A percentile compares a stretch with the other conserved stretches of the same genome.
Evolutionary conservation across 2,888 invertebrate species (phyloP).

Genomic region (Eucera pruinosa): DNA sequence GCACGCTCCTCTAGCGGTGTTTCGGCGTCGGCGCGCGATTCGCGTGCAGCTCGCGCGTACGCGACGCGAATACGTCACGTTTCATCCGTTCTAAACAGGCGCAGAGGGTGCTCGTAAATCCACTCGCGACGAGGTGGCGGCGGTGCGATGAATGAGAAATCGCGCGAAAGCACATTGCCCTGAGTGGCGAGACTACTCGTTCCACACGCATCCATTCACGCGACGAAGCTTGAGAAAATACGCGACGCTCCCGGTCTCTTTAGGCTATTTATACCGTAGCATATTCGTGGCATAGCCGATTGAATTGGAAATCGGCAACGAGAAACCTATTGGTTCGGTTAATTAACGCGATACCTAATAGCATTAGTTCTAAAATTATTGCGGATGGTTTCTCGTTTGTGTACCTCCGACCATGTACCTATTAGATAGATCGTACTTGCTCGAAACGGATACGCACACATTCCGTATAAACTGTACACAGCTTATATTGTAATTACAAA

Average conservation of each 20-base stretch:
- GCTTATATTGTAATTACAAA: neutral
- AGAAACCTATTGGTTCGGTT: neutral
- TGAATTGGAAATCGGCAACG: neutral
- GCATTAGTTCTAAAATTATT: neutral
- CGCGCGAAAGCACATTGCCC: conserved; percentile 36
- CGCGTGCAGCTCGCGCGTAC: too few relatives aligned
- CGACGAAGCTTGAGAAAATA: too few relatives aligned
- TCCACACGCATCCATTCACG: neutral
- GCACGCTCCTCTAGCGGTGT: too few relatives aligned
- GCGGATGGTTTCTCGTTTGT: too few relatives aligned
- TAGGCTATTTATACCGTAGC: too few relatives aligned
- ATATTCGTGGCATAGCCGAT: too few relatives aligned
- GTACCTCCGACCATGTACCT: too few relatives aligned
- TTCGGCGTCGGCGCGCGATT: neutral
- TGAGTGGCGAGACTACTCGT: too few relatives aligned
- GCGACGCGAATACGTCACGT: conserved; percentile 19
- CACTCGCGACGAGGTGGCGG: neutral
- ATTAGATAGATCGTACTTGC: too few relatives aligned
- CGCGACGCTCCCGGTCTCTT: too few relatives aligned
- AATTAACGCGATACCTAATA: neutral
- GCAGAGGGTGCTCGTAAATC: conserved; percentile 31
- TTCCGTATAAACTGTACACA: too few relatives aligned
- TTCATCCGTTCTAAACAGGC: conserved; percentile 14
- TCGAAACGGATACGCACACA: too few relatives aligned
- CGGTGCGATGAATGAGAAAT: conserved; percentile 42